Evolutionary conservation across 1,140 invertebrate genomes (phyloP), one percentile per base, ranked within the genome.

Genomic region (Drosophila sulfurigaster): DNA sequence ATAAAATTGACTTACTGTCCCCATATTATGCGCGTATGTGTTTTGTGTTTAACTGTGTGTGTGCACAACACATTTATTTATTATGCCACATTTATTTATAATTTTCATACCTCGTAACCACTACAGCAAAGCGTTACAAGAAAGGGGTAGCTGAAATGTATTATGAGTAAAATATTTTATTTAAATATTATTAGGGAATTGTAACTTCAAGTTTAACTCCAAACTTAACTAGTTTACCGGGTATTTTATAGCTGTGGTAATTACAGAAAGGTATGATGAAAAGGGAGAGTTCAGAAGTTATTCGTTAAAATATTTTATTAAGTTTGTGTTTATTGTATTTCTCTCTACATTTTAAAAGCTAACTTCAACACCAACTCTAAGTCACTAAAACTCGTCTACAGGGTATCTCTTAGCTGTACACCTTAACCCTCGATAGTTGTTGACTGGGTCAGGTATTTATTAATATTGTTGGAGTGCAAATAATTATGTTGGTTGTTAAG

Each of bases 1-100:
- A 88, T 87, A 83, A 87, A 87, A 87, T 83, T 83, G 83, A 87
- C 82, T 87, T 88, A 80, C 82, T 83, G 82, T 57, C 52, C 72
- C 62, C 72, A 83, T 38, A 88, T 87, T 77, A 82, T 79, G 76
- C 65, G 68, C 30, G 52, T 20, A 56, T 41, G 54, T 20, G 20
- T 25, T 25, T 25, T 25, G 20, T 25, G 20, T 25, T 25, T 25
- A 25, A 20, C 20, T 4, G 20, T 25, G 20, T 25, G 54, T 57
- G 54, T 20, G 15, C 46, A 20, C 79, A 69, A 67, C 70, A 38
- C 77, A 80, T 80, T 80, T 78, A 87, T 83, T 87, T 88, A 87
- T 87, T 80, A 74, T 82, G 62, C 48, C 35, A 62, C 79, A 69
- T 70, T 66, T 67, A 69, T 70, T 75, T 70, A 70, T 70, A 69